Base-by-base conservation (phyloP, 2,113 vertebrate species). In the Hylia prasina region DNA sequence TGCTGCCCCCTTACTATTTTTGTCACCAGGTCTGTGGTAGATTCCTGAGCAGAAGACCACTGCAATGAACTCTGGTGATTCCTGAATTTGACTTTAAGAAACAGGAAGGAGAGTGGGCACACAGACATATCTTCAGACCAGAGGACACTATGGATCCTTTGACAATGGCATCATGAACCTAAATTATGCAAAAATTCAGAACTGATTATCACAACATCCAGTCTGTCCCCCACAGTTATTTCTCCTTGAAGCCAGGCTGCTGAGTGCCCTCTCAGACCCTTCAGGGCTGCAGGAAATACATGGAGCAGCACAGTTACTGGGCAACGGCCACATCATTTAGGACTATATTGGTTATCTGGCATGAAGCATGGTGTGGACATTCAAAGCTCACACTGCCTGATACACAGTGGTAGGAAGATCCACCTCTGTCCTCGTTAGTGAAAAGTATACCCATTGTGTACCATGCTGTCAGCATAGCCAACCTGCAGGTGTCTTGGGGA, bases 281-380 rank as follows among this genome's bases (percentile, higher is more conserved):
- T 28, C 47, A 51, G 50, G 30, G 42, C 27, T 30, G 37, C 50
- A 75, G 30, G 27, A 15, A 44, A 10, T 23, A 51, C 6, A 14
- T 24, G 61, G 40, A 79, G 14, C 15, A 73, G 50, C 42, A 37
- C 0, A 51, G 30, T 23, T 48, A 30, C 51, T 86, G 47, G 45
- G 37, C 14, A 79, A 44, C 6, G 47, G 45, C 23, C 37, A 21
- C 12, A 39, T 23, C 23, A 57, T 51, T 65, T 40, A 48, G n/a
- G 42, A 61, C 37, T 23, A n/a, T 14, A 33, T 13, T 23, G 4
- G 14, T 25, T 77, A 31, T 27, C 35, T 47, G 20, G 17, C 33
- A 50, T 10, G 31, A 82, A 7, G 33, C 2, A 2, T 2, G 0
- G 30, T 35, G 65, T 15, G 44, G 50, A 60, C n/a, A 65, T n/a